phyloP scores from a whole-genome alignment of 2,113 vertebrate genomes.

The Nesoenas mayeri region DNA sequence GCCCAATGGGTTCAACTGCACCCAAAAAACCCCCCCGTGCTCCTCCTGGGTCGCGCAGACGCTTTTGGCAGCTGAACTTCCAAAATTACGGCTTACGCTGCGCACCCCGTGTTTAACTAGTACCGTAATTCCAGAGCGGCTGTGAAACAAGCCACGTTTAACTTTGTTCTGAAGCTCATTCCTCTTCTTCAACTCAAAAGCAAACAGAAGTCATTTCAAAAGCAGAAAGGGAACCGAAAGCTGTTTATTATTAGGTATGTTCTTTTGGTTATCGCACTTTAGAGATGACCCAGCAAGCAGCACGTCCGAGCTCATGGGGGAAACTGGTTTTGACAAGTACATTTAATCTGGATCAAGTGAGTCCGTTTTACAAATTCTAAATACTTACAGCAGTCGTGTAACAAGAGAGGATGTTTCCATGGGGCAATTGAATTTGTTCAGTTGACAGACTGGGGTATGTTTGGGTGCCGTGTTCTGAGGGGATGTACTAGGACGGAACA shows the following conservation, averaged over 20 bases:
- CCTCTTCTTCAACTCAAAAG: neutral
- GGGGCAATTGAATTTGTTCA: neutral
- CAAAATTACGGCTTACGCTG: neutral
- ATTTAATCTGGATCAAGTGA: neutral
- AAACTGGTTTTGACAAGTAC: neutral
- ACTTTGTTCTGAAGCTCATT: neutral
- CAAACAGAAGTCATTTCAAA: neutral
- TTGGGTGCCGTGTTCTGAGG: neutral
- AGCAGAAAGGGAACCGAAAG: slow-evolving; percentile 9
- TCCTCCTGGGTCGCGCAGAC: neutral
- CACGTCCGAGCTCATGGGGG: fast-evolving
- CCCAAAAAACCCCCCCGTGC: neutral
- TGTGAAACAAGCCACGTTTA: neutral
- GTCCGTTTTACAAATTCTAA: neutral
- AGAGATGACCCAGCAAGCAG: neutral
- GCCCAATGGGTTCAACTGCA: neutral
- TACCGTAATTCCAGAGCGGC: neutral
- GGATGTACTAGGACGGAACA: neutral
- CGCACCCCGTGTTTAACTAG: fast-evolving
- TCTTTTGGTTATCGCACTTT: neutral
- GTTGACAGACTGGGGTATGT: neutral
- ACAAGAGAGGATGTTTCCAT: neutral
- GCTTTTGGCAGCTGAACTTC: neutral
- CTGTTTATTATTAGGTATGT: neutral
- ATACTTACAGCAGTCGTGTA: neutral